These are phyloP conservation scores for Cryptoleucopteryx plumbea DNA, from an alignment of 2,113 vertebrate species.

Conservation along the genomic window DNA sequence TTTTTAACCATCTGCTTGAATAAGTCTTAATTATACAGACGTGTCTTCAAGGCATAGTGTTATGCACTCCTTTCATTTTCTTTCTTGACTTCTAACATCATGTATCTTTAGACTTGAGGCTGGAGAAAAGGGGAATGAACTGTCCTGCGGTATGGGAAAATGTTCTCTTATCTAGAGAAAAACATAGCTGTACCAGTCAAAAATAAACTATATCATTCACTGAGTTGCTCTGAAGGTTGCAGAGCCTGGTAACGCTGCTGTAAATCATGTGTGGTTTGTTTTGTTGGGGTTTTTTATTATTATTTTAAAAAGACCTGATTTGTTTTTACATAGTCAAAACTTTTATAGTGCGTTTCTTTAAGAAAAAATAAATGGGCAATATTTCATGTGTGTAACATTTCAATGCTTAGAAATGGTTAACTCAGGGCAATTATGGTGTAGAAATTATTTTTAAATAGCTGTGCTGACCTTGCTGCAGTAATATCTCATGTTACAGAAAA, in stretches of 20 bases:
- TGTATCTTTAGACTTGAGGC: neutral
- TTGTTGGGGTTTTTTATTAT: neutral
- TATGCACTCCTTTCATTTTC: neutral
- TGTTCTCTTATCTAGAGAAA: neutral
- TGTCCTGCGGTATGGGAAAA: neutral
- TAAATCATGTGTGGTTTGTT: neutral
- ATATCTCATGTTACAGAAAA: neutral
- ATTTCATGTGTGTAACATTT: neutral
- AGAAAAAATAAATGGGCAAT: neutral
- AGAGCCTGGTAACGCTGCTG: neutral
- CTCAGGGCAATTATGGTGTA: neutral
- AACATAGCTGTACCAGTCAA: neutral
- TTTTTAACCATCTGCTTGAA: neutral
- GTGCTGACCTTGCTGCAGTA: neutral
- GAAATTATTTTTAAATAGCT: neutral
- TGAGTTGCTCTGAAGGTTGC: neutral
- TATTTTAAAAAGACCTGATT: neutral
- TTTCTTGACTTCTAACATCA: neutral
- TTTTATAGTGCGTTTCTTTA: neutral
- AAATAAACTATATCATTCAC: neutral
- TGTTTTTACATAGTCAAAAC: neutral
- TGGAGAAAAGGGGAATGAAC: neutral
- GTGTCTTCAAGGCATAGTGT: neutral
- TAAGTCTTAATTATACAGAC: neutral
- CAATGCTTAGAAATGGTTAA: neutral